Evolutionary conservation across 2,888 invertebrate species (phyloP).

Genomic region (Bursaphelenchus okinawaensis): DNA sequence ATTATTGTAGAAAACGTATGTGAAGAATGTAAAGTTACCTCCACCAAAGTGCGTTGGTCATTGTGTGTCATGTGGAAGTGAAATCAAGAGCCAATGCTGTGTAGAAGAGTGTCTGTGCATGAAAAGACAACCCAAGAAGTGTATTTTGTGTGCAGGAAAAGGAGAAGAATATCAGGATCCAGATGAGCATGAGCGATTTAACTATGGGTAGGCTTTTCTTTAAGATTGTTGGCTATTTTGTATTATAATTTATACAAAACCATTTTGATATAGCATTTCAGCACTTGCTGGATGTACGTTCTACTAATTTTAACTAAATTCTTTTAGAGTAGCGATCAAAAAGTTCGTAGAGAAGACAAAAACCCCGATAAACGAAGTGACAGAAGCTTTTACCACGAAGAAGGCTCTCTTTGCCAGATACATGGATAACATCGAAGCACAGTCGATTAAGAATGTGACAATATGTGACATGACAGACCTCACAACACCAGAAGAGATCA

Average conservation of each 20-base stretch:
- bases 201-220: conserved; percentile 9
- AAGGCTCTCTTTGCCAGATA: background rate
- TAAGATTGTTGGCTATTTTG: background rate
- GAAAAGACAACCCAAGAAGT: background rate
- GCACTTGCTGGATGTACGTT: too few relatives aligned
- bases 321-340: too few relatives aligned
- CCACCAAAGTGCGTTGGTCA: background rate
- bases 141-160: conserved; percentile 6
- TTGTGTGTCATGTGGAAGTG: background rate
- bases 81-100: conserved; percentile 24
- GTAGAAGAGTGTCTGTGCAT: conserved; percentile 33
- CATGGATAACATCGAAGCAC: background rate
- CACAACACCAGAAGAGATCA: background rate
- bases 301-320: too few relatives aligned
- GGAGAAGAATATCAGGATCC: conserved; percentile 2
- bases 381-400: background rate
- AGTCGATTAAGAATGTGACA: background rate
- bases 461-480: background rate
- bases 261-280: too few relatives aligned
- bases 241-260: too few relatives aligned
- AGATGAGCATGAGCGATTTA: conserved; percentile 6
- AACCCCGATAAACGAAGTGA: background rate
- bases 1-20: conserved; percentile 3
- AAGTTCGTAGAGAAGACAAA: background rate
- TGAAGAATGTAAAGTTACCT: conserved; percentile 9